These are phyloP conservation scores for Sminthurinus aureus DNA, from an alignment of 2,888 invertebrate genomes.

Conservation along the genomic window DNA sequence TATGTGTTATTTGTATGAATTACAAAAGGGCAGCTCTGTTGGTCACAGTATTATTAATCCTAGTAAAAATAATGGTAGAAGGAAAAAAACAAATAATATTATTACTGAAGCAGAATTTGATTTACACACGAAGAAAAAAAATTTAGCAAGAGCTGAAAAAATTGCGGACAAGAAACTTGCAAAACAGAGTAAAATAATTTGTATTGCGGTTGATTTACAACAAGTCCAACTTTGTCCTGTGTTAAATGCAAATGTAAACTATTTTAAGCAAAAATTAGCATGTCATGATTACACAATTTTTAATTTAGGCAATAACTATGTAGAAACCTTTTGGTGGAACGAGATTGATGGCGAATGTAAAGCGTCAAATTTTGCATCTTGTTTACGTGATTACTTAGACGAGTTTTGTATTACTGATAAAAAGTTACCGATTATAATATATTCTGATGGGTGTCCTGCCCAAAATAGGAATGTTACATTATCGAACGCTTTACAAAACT, in stretches of 20 bases:
- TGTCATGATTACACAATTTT: not conserved
- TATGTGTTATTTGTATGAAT: not conserved
- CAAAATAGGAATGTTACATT: too few relatives aligned
- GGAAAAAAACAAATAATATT: too few relatives aligned
- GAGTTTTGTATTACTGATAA: not conserved
- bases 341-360: conserved; percentile 9
- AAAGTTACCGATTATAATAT: not conserved
- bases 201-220: not conserved
- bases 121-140: not conserved
- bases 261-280: conserved; percentile 13
- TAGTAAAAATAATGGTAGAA: not conserved
- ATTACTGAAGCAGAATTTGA: conserved; percentile 8
- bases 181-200: too few relatives aligned
- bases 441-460: not conserved
- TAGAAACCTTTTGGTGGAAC: conserved; percentile 7
- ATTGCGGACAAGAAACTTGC: too few relatives aligned
- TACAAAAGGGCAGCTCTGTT: too few relatives aligned
- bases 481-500: too few relatives aligned
- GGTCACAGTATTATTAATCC: not conserved
- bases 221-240: not conserved
- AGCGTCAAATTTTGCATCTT: conserved; percentile 3
- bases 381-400: not conserved
- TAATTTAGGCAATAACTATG: not conserved
- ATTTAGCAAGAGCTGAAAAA: not conserved
- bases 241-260: not conserved